These are phyloP conservation scores for Lysiphlebus fabarum DNA, from an alignment of 1,140 invertebrate genomes.

Conservation along the genomic window DNA sequence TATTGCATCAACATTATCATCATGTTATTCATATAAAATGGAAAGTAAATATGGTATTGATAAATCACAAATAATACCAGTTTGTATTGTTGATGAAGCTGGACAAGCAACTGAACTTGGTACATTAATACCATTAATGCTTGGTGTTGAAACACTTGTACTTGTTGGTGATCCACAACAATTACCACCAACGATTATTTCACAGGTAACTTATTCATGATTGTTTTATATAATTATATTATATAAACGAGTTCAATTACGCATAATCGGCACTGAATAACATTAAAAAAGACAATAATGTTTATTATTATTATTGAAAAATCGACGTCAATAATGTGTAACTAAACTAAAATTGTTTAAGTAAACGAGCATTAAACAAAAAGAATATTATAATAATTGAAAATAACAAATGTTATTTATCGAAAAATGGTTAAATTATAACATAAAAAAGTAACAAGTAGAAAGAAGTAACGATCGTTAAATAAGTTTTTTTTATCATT, in stretches of 20 bases:
- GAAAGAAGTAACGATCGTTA: no score
- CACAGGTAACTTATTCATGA: background rate
- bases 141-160: conserved; percentile 70
- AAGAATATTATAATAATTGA: no score
- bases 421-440: no score
- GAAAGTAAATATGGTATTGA: background rate
- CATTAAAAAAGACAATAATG: no score
- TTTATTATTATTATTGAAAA: no score
- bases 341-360: no score
- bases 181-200: conserved; percentile 77
- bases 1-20: conserved; percentile 7
- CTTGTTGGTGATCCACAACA: conserved; percentile 88
- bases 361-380: no score
- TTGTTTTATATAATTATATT: background rate
- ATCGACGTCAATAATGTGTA: no score
- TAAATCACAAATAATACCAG: conserved; percentile 59
- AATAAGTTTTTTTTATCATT: no score
- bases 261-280: background rate
- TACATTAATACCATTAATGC: conserved; percentile 74
- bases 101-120: conserved; percentile 82
- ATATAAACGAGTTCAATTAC: background rate
- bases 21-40: conserved; percentile 12
- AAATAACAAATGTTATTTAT: no score
- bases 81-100: conserved; percentile 90
- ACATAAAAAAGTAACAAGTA: no score